These are phyloP conservation scores for Lepus timidus DNA, from an alignment of 2,113 vertebrate genomes.

Conservation along the genomic window DNA sequence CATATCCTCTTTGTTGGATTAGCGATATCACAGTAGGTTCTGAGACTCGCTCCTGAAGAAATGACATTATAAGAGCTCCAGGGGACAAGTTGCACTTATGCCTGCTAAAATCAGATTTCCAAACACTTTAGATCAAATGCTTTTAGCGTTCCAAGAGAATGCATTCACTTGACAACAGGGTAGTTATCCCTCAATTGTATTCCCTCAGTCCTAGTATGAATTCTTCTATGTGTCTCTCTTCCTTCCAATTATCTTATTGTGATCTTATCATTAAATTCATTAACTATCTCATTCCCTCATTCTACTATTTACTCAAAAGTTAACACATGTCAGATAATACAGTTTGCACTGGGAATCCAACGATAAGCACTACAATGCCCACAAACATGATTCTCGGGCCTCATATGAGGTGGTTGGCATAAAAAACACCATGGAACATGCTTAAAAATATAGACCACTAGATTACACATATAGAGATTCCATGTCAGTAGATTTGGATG, in stretches of 20 bases:
- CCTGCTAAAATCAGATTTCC: background rate
- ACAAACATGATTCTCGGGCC: background rate
- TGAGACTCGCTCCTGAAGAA: background rate
- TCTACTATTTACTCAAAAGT: conserved; percentile 8
- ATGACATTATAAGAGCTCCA: background rate
- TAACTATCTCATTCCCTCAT: background rate
- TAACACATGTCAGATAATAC: background rate
- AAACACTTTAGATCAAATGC: background rate
- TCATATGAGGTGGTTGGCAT: background rate
- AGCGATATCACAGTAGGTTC: background rate
- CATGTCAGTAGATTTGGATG: background rate
- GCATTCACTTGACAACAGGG: background rate
- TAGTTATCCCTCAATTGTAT: background rate
- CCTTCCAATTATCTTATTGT: background rate
- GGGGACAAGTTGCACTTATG: background rate
- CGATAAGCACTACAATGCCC: background rate
- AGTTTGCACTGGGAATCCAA: background rate
- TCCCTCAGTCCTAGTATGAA: background rate
- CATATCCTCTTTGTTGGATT: background rate
- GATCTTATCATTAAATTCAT: background rate
- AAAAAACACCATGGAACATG: background rate
- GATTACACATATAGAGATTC: background rate
- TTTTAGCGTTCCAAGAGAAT: background rate
- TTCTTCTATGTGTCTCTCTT: background rate
- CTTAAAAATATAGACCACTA: background rate